Evolutionary conservation across 2,113 vertebrate genomes (phyloP), one percentile per base, ranked within the genome.

Genomic region (Dromaius novaehollandiae): DNA sequence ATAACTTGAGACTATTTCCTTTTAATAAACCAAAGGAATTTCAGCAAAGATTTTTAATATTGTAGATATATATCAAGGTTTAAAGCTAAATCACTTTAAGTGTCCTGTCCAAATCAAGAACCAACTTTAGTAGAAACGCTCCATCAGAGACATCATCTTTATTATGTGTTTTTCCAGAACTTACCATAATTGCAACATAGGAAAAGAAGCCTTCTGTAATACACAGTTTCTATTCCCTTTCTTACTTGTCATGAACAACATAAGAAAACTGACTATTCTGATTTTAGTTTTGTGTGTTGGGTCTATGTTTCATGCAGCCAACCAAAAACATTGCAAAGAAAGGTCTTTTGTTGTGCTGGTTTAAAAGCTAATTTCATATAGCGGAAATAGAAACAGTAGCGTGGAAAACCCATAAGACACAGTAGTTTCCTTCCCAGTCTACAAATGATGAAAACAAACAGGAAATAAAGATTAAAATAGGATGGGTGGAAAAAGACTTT

Each of bases 401-500:
- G 36, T 90, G 82, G 69, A 95, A 94, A 90, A 88, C 88, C 60
- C 7, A 0, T 94, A 88, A 88, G 46, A 86, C 88, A 95, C 20
- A 71, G 87, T 46, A 88, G 69, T 65, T 88, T 96, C 90, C 92
- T 93, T 94, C 74, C 92, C 77, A 89, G 51, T 21, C 64, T 71
- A 50, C 51, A 86, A 95, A 83, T 42, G 42, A 53, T 48, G 51
- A 93, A 95, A 97, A 84, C 60, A 94, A 96, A 96, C 80, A 93
- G 83, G 93, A 96, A 95, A 84, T 1, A 74, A 15, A 69, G 76
- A 88, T 84, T 90, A 92, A 93, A 95, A 86, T 51, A 93, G 77
- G 77, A 75, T 51, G 14, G 51, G 42, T 44, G 88, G 64, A 95
- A 96, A 65, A 36, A 73, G 34, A 74, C 16, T 36, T 79, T 21